Base-by-base conservation (phyloP, 2,113 vertebrate species). In the Hypanus sabinus region DNA sequence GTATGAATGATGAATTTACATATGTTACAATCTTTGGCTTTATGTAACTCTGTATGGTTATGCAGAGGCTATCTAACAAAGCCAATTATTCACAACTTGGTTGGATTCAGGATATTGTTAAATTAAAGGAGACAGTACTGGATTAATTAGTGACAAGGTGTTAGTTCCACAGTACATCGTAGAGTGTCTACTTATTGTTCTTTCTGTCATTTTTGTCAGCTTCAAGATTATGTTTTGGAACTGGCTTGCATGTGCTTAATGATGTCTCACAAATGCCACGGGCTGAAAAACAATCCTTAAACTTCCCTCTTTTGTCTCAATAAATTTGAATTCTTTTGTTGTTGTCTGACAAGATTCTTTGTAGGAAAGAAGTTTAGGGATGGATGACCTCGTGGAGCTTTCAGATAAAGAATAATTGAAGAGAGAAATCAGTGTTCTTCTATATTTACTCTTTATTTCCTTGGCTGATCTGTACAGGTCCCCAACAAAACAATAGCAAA, bases 401-500 rank as follows among this genome's bases (percentile, higher is more conserved):
- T 96, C 96, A 0, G 96, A 97, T 0, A 97, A 95, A 0, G 97
- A 96, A 87, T 97, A 96, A 94, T 96, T 96, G 88, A 98, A 97
- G 94, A 98, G 95, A 30, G 97, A 95, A 0, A 97, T 95, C 87
- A 98, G 97, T 81, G 97, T 98, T 96, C 97, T 96, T 94, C 97
- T 97, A 95, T 98, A 99, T 76, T 97, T 97, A 70, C 95, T 97
- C 94, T 97, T 98, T 94, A 99, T 97, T 94, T 98, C 96, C 95
- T 96, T 97, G 14, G 97, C 98, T 3, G 98, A 98, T 77, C 98
- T 97, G 94, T 98, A 98, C 36, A 97, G 95, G 92, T 97, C 98
- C 22, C 98, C 98, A 0, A 99, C 97, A 94, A 99, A 98, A 80
- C 98, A 99, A 94, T 99, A 99, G 93, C 98, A 99, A 95, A 99